Conservation (phyloP, 1,140 invertebrate species). For the Meloidogyne chitwoodi region DNA sequence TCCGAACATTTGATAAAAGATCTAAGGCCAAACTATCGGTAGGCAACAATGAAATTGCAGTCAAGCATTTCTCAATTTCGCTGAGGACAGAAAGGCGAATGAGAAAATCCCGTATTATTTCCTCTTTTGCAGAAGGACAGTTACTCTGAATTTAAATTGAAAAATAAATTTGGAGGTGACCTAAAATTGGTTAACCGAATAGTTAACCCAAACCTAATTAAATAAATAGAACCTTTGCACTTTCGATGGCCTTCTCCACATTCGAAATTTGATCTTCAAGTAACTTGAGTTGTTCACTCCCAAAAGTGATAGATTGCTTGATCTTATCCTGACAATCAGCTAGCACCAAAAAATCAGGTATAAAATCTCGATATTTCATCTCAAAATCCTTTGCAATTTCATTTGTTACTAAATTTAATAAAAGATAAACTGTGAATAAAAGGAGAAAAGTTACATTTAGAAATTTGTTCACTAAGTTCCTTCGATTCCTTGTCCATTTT, state of each 20-base stretch:
- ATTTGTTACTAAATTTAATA: slow-evolving; percentile 8
- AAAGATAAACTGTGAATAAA: neutral
- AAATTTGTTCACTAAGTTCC: slow-evolving; percentile 10
- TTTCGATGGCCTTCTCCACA: neutral
- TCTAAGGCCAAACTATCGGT: slow-evolving; percentile 5
- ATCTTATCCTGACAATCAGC: slow-evolving; percentile 30
- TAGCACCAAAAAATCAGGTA: slow-evolving; percentile 12
- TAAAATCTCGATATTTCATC: slow-evolving; percentile 21
- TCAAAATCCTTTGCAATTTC: slow-evolving; percentile 22
- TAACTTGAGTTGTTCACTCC: slow-evolving; percentile 2
- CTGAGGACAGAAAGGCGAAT: neutral
- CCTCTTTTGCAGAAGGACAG: neutral
- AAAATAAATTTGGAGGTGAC: too few species aligned
- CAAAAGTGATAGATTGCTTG: slow-evolving; percentile 1
- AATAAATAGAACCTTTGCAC: neutral
- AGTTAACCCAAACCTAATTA: too few species aligned
- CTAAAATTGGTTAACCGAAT: too few species aligned
- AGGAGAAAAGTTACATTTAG: neutral
- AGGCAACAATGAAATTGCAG: slow-evolving; percentile 8
- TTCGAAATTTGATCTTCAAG: slow-evolving; percentile 6
- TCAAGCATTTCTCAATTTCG: slow-evolving; percentile 17
- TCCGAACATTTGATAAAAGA: neutral
- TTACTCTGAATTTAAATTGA: neutral
- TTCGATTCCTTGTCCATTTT: slow-evolving; percentile 5
- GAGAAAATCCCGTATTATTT: slow-evolving; percentile 12